phyloP scores from a whole-genome alignment of 2,797 vertebrate species.

The Hydrophis major region DNA sequence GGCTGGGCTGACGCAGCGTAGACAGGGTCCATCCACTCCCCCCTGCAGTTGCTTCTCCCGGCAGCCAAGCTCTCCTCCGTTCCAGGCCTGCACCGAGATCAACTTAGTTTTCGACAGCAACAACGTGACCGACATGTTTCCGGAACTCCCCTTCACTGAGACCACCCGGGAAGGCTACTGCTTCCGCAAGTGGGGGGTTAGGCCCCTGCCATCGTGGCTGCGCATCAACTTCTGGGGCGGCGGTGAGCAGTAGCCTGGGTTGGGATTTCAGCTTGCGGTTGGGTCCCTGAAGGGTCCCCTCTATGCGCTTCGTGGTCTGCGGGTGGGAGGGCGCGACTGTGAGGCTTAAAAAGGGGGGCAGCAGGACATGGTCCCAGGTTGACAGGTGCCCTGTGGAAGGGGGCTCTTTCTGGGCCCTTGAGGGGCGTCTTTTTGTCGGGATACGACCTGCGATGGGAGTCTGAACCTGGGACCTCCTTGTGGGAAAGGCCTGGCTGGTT shows the following conservation, averaged over 20 bases:
- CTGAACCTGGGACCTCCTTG: too few relatives aligned
- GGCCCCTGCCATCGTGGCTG: constrained; percentile 80
- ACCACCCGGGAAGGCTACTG: constrained; percentile 79
- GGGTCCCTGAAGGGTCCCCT: neutral
- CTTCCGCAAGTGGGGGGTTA: constrained; percentile 78
- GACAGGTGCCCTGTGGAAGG: neutral
- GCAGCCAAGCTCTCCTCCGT: neutral
- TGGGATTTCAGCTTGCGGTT: neutral
- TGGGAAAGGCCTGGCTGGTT: too few relatives aligned
- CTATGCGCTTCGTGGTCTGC: neutral
- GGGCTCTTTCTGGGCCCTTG: neutral
- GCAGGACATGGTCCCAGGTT: neutral
- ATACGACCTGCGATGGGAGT: neutral
- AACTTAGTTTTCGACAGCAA: constrained; percentile 86
- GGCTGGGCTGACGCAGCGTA: neutral
- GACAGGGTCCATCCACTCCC: too few relatives aligned
- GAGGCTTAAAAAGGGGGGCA: neutral
- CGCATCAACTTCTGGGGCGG: constrained; percentile 82
- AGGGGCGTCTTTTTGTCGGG: neutral
- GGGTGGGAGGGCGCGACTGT: neutral
- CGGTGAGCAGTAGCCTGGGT: constrained; percentile 65
- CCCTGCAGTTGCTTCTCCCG: too few relatives aligned
- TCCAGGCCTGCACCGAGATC: constrained; percentile 90
- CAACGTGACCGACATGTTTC: constrained; percentile 90
- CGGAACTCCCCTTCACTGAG: constrained; percentile 78